Evolutionary conservation across 1,140 invertebrate genomes (phyloP).

Genomic region (Scaptomyza graminum): DNA sequence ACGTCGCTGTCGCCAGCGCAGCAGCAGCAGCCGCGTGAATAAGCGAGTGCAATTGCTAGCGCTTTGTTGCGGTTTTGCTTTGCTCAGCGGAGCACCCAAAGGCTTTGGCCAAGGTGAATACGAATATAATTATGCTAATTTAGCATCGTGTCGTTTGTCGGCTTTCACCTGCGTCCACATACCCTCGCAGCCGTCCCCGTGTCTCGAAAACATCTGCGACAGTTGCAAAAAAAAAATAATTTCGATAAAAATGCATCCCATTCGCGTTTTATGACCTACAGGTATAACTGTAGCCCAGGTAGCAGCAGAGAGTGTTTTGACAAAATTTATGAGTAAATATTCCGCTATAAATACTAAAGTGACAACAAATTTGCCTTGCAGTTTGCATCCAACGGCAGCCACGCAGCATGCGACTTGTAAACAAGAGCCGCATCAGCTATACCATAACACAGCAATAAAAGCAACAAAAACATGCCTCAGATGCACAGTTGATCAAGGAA

Average conservation of each 20-base stretch:
- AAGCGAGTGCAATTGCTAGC: conserved; percentile 40
- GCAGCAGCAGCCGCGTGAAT: conserved; percentile 59
- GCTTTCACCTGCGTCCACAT: conserved; percentile 27
- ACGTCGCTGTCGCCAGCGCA: conserved; percentile 57
- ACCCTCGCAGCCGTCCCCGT: background rate
- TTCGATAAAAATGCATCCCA: background rate
- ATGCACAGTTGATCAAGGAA: conserved; percentile 55
- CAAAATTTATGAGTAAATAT: conserved; percentile 1
- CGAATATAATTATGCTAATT: conserved; percentile 41
- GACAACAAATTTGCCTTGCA: conserved; percentile 54
- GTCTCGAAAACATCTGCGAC: conserved; percentile 31
- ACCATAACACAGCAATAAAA: conserved; percentile 18
- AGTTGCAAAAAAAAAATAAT: conserved; percentile 16
- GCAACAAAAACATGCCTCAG: conserved; percentile 58
- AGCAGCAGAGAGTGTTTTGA: conserved; percentile 20
- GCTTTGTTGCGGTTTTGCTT: conserved; percentile 29
- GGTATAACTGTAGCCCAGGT: conserved; percentile 34
- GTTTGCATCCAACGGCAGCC: conserved; percentile 42
- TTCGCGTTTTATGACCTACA: conserved; percentile 48
- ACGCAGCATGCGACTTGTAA: conserved; percentile 54
- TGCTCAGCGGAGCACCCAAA: conserved; percentile 66
- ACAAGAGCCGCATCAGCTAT: conserved; percentile 14
- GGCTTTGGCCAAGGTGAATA: conserved; percentile 68
- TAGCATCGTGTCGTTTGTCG: conserved; percentile 22
- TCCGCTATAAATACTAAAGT: conserved; percentile 48